Evolutionary conservation across 2,888 invertebrate species (phyloP).

Genomic region (Cyrtodaria siliqua): DNA sequence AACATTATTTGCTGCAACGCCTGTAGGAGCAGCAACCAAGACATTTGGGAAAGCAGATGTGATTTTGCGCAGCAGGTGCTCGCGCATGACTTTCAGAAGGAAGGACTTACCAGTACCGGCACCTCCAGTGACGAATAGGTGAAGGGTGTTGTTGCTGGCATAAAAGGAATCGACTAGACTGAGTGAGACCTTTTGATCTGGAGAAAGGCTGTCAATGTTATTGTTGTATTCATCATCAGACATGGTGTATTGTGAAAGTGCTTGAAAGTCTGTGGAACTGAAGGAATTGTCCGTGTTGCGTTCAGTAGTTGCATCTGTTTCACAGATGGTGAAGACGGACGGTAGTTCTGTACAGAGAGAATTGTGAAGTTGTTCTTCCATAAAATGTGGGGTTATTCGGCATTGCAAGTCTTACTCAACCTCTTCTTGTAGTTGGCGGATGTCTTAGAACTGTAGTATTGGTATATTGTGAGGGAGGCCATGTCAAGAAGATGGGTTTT

Average conservation of each 20-base stretch:
- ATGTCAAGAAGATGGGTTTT: not conserved
- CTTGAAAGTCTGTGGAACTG: slow-evolving; percentile 13
- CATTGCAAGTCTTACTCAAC: not conserved
- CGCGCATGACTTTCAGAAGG: not conserved
- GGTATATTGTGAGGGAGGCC: too few relatives aligned
- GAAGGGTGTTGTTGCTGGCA: not conserved
- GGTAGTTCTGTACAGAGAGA: not conserved
- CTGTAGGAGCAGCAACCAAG: slow-evolving; percentile 16
- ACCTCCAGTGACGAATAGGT: slow-evolving; percentile 20
- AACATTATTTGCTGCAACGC: slow-evolving; percentile 19
- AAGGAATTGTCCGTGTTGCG: not conserved
- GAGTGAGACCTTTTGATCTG: too few relatives aligned
- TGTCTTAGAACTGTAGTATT: not conserved
- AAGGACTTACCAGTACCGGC: slow-evolving; percentile 22
- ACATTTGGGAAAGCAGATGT: slow-evolving; percentile 6
- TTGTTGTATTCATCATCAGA: slow-evolving; percentile 11
- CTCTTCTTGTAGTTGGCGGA: slow-evolving; percentile 6
- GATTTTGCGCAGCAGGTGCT: slow-evolving; percentile 4
- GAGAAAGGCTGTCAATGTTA: not conserved
- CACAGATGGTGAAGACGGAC: not conserved
- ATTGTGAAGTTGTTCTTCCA: not conserved
- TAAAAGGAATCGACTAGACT: too few relatives aligned
- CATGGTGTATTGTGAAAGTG: slow-evolving; percentile 20
- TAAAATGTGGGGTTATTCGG: not conserved
- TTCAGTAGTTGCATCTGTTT: not conserved